Conservation (phyloP, 2,797 vertebrate genomes). For the Protosalanx chinensis region DNA sequence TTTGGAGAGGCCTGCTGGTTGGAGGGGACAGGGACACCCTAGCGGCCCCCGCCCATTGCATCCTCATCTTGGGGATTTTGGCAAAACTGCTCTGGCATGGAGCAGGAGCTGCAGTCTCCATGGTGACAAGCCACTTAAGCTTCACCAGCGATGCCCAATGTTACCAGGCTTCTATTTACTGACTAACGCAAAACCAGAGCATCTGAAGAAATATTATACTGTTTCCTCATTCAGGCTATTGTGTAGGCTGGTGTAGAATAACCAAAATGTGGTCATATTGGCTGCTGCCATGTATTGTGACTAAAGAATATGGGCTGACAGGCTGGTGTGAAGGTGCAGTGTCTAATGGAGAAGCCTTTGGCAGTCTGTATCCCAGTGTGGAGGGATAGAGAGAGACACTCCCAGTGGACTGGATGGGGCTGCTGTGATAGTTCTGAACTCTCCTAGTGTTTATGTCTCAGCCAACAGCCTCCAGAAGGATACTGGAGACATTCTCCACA, state of each 20-base stretch:
- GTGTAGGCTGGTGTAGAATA: slow-evolving; percentile 56
- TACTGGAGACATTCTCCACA: slow-evolving; percentile 68
- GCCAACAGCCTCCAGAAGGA: slow-evolving; percentile 70
- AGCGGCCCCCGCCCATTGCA: slow-evolving; percentile 49
- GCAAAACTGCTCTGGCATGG: slow-evolving; percentile 66
- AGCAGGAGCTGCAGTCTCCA: slow-evolving; percentile 69
- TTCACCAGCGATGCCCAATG: slow-evolving; percentile 56
- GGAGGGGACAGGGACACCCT: slow-evolving; percentile 46
- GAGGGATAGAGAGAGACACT: slow-evolving; percentile 54
- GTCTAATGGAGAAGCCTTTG: slow-evolving; percentile 65
- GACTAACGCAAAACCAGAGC: slow-evolving; percentile 44
- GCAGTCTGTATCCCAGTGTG: slow-evolving; percentile 53
- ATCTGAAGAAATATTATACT: slow-evolving; percentile 52
- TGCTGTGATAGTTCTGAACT: slow-evolving; percentile 73
- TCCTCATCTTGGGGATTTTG: slow-evolving; percentile 60
- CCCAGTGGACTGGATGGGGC: slow-evolving; percentile 68
- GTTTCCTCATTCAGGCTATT: slow-evolving; percentile 52
- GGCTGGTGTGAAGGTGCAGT: slow-evolving; percentile 58
- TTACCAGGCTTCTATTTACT: slow-evolving; percentile 46
- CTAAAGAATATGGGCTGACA: slow-evolving; percentile 61
- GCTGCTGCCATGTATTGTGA: slow-evolving; percentile 51
- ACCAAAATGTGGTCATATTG: slow-evolving; percentile 51
- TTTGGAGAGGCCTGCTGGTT: slow-evolving; percentile 36
- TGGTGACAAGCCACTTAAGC: slow-evolving; percentile 71
- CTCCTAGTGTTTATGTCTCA: slow-evolving; percentile 68